Evolutionary conservation across 2,888 invertebrate species (phyloP).

Genomic region (Eumacrocentrus americanus): DNA sequence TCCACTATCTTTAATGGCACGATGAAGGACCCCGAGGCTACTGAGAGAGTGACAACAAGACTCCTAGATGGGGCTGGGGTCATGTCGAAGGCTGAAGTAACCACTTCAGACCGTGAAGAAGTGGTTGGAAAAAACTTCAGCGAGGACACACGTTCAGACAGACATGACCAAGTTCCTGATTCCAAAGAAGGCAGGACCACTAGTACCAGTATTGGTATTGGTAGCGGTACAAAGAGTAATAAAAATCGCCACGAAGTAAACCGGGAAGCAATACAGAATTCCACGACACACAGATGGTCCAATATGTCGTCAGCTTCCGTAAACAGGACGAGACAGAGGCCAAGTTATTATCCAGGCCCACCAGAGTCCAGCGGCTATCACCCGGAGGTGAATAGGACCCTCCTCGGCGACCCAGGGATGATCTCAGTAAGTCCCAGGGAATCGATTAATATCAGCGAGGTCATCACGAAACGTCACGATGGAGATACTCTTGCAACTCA

Average conservation of each 20-base stretch:
- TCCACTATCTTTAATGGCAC: slow-evolving; percentile 55
- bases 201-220: too few species aligned
- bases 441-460: slow-evolving; percentile 56
- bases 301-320: slow-evolving; percentile 22
- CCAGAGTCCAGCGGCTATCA: slow-evolving; percentile 49
- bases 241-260: slow-evolving; percentile 41
- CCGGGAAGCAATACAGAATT: slow-evolving; percentile 31
- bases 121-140: slow-evolving; percentile 6
- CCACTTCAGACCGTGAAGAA: neutral
- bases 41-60: slow-evolving; percentile 53
- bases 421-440: slow-evolving; percentile 49
- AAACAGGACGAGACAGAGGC: slow-evolving; percentile 45
- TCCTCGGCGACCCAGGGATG: slow-evolving; percentile 44
- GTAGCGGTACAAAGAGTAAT: slow-evolving; percentile 26
- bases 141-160: slow-evolving; percentile 51
- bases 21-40: slow-evolving; percentile 29
- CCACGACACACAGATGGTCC: slow-evolving; percentile 27
- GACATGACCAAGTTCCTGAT: slow-evolving; percentile 43
- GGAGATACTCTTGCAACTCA: slow-evolving; percentile 55
- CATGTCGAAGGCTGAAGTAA: slow-evolving; percentile 13
- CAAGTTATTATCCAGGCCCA: slow-evolving; percentile 43
- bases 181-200: slow-evolving; percentile 41
- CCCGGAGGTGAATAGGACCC: slow-evolving; percentile 47
- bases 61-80: slow-evolving; percentile 26
- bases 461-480: slow-evolving; percentile 57